Conservation (phyloP, 92 coral and sea anemone species). For the Porites divaricata region DNA sequence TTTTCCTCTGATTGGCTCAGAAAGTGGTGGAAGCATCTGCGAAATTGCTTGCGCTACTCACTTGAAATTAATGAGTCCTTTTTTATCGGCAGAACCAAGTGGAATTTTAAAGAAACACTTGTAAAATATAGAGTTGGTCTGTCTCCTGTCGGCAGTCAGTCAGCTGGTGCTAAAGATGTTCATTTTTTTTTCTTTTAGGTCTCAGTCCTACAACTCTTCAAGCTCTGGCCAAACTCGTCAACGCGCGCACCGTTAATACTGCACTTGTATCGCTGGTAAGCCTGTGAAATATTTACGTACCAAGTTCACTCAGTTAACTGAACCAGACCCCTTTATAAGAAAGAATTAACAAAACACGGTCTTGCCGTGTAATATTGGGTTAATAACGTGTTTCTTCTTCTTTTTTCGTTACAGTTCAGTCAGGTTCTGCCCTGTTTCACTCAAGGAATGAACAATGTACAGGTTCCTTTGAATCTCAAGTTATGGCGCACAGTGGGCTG, state of each 20-base stretch:
- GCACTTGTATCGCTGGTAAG: slow-evolving; percentile 84
- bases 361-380: neutral
- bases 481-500: slow-evolving; percentile 97
- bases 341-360: too few species aligned
- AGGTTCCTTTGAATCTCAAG: slow-evolving; percentile 88
- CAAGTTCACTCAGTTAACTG: too few species aligned
- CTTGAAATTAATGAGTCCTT: too few species aligned
- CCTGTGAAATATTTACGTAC: neutral
- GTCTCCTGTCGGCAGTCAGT: too few species aligned
- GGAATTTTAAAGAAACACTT: too few species aligned
- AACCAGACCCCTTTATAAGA: neutral
- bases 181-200: slow-evolving; percentile 46
- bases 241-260: slow-evolving; percentile 71
- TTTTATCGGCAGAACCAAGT: too few species aligned
- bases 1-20: too few species aligned
- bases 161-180: too few species aligned
- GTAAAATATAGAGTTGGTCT: too few species aligned
- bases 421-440: slow-evolving; percentile 88
- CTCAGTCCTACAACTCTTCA: slow-evolving; percentile 96
- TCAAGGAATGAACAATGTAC: slow-evolving; percentile 91
- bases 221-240: slow-evolving; percentile 89
- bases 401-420: slow-evolving; percentile 72
- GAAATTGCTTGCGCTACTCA: too few species aligned
- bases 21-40: too few species aligned
- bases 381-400: neutral